Evolutionary conservation across 1,140 invertebrate species (phyloP).

Genomic region (Lordiphosa stackelbergi): DNA sequence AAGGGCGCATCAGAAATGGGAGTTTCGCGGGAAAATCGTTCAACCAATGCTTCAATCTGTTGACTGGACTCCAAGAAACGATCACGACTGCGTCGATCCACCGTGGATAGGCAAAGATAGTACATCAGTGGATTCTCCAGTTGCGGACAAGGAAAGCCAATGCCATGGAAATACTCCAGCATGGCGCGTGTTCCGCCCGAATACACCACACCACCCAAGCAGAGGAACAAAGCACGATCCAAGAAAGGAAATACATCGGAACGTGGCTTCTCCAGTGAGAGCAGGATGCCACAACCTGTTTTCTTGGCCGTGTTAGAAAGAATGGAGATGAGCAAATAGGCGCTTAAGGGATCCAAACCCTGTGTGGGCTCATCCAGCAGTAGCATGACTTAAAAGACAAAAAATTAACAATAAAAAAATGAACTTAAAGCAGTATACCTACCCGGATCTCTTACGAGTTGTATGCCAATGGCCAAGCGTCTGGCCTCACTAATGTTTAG

Average conservation of each 20-base stretch:
- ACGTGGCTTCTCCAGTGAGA: slow-evolving; percentile 94
- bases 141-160: slow-evolving; percentile 95
- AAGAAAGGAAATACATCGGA: slow-evolving; percentile 96
- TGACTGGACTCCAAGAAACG: slow-evolving; percentile 94
- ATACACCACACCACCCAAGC: slow-evolving; percentile 93
- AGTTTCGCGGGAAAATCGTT: slow-evolving; percentile 92
- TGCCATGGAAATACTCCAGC: slow-evolving; percentile 93
- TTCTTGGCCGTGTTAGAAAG: slow-evolving; percentile 94
- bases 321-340: slow-evolving; percentile 94
- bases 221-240: slow-evolving; percentile 86
- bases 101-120: slow-evolving; percentile 93
- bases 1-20: slow-evolving; percentile 69
- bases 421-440: neutral
- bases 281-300: slow-evolving; percentile 89
- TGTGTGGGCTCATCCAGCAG: slow-evolving; percentile 93
- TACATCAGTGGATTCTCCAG: slow-evolving; percentile 96
- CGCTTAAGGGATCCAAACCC: slow-evolving; percentile 93
- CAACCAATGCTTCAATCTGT: slow-evolving; percentile 92
- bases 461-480: slow-evolving; percentile 89
- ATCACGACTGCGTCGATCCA: slow-evolving; percentile 85
- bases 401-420: too few relatives aligned
- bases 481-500: slow-evolving; percentile 90
- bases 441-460: slow-evolving; percentile 90
- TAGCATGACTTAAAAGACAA: slow-evolving; percentile 82
- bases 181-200: slow-evolving; percentile 92